Evolutionary conservation across 2,797 vertebrate species (phyloP).

Genomic region (Stomatorhinus walkeri): DNA sequence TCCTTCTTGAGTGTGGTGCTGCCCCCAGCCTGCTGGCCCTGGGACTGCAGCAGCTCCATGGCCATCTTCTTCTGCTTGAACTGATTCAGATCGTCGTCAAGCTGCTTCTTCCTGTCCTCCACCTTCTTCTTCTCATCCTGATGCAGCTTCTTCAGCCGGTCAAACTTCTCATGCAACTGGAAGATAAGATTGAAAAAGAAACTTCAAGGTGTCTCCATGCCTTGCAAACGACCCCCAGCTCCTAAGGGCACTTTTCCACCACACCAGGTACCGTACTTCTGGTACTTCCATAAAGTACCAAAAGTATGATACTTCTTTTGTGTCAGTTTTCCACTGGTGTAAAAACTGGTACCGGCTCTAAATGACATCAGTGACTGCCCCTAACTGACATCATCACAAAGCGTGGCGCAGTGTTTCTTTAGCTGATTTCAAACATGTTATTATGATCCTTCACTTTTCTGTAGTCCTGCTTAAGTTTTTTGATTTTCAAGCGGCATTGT

Average conservation of each 20-base stretch:
- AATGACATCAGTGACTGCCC: no score
- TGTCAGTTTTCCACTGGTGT: no score
- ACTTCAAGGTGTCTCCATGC: background rate
- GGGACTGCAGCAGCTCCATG: slow-evolving; percentile 85
- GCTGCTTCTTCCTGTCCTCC: slow-evolving; percentile 89
- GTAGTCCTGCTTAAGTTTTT: no score
- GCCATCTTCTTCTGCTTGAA: slow-evolving; percentile 98
- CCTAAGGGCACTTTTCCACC: background rate
- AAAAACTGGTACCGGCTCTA: no score
- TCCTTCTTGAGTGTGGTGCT: slow-evolving; percentile 97
- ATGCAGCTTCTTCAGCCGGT: slow-evolving; percentile 93
- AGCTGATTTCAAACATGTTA: no score
- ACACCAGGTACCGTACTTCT: no score
- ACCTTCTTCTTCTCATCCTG: slow-evolving; percentile 98
- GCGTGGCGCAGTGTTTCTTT: no score
- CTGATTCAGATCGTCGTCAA: slow-evolving; percentile 89
- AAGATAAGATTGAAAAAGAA: background rate
- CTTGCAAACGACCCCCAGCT: background rate
- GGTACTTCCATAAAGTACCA: no score
- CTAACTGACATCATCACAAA: no score
- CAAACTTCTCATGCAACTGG: slow-evolving; percentile 96
- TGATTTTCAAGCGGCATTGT: no score
- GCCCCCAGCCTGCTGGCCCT: slow-evolving; percentile 91
- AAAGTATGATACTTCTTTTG: no score
- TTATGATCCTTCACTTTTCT: no score